Evolutionary conservation across 2,797 vertebrate genomes (phyloP).

Genomic region (Falco rusticolus): DNA sequence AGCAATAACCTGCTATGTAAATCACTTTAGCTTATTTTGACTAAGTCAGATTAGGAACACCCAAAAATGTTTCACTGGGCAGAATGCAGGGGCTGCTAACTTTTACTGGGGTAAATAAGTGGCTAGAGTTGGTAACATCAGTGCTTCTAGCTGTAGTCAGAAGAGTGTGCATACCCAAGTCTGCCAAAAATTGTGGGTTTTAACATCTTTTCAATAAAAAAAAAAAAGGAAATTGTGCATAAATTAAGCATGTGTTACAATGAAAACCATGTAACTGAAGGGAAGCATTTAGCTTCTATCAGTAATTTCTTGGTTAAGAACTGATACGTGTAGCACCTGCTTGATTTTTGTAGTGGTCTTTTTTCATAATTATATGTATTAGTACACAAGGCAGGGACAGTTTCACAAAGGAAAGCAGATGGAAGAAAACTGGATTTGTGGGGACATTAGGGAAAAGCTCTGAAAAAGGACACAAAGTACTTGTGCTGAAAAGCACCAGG

Average conservation of each 20-base stretch:
- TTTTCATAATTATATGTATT: not conserved
- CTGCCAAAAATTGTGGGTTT: not conserved
- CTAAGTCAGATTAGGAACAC: rapidly evolving
- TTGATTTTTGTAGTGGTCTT: not conserved
- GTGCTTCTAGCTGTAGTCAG: not conserved
- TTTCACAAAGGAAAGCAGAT: not conserved
- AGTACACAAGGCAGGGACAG: too few species aligned
- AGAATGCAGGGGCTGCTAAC: not conserved
- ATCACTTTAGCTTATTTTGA: rapidly evolving
- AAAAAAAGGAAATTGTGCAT: rapidly evolving
- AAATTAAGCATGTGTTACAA: not conserved
- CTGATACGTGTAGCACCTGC: not conserved
- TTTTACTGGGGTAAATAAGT: not conserved
- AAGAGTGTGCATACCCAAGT: not conserved
- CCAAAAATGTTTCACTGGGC: not conserved
- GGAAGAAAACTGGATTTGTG: not conserved
- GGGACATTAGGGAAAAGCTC: not conserved
- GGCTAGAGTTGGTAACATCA: not conserved
- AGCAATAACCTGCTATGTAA: rapidly evolving
- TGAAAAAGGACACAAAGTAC: not conserved
- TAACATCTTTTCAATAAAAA: not conserved
- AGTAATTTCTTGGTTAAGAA: not conserved
- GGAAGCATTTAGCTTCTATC: not conserved
- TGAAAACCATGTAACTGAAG: not conserved
- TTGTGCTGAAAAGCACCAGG: not conserved